Evolutionary conservation across 2,797 vertebrate genomes (phyloP), one percentile per base, ranked within the genome.

Genomic region (Centroberyx gerrardi): DNA sequence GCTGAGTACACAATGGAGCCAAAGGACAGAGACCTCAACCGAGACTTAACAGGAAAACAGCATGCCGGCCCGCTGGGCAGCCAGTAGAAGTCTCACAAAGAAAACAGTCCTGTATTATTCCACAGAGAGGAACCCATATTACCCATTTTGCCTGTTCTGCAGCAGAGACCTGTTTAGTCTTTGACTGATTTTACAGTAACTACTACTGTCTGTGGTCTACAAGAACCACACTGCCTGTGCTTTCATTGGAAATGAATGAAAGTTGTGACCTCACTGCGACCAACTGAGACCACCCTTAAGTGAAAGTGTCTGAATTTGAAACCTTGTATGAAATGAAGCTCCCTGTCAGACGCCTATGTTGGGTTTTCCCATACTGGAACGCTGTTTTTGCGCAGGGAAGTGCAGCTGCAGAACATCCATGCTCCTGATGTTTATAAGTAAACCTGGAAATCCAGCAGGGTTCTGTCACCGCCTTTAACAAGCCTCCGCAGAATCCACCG

Each of bases 181-280:
- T 82, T 74, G 69, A 69, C 76, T 79, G 77, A 66, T 76, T 89
- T 82, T 82, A 83, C 68, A 67, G 87, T 82, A 88, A 90, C 84
- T 44, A 89, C 91, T 83, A 83, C 89, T 85, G 85, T 89, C 80
- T 89, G 89, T 84, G 90, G 90, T 81, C 72, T 62, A 74, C 86
- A 84, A 84, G 65, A 87, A 88, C 86, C 82, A 78, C 88, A 81
- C 28, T 71, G 46, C 52, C 62, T 61, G 0, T 86, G 90, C 91
- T 93, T 94, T 92, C 77, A 70, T 88, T 93, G 92, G 90, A 91
- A 54, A 59, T 81, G 80, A 89, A 90, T 87, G 48, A 90, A 93
- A 93, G 83, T 1, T 2, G 72, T 87, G 90, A 90, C 78, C 78
- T 93, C 88, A 83, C 55, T 59, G 67, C 18, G 3, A 72, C 46